Evolutionary conservation across 2,797 vertebrate genomes (phyloP).

Genomic region (Lacerta bilineata): DNA sequence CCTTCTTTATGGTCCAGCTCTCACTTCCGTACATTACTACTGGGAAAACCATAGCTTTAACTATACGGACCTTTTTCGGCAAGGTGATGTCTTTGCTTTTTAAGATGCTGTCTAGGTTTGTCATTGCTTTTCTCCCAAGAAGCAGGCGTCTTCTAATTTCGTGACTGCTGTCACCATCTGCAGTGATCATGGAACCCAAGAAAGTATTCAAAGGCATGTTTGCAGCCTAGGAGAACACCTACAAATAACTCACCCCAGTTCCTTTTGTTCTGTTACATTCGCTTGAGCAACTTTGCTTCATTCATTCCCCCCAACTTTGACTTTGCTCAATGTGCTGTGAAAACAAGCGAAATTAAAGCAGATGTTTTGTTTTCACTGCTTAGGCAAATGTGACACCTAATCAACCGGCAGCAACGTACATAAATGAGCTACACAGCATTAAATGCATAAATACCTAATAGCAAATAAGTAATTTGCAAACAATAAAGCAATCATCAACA

Average conservation of each 20-base stretch:
- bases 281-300: conserved; percentile 23
- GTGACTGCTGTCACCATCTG: no score
- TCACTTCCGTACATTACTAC: no score
- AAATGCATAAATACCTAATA: conserved; percentile 45
- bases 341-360: conserved; percentile 49
- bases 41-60: no score
- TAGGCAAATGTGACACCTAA: conserved; percentile 52
- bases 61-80: no score
- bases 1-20: no score
- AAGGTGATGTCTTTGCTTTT: no score
- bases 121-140: no score
- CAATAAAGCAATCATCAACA: conserved; percentile 4
- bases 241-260: conserved; percentile 17
- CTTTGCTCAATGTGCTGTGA: conserved; percentile 45
- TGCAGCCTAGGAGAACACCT: background rate
- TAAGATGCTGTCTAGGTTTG: no score
- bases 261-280: conserved; percentile 22
- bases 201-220: background rate
- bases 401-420: conserved; percentile 41
- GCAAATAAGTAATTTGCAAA: conserved; percentile 39
- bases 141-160: no score
- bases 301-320: conserved; percentile 29
- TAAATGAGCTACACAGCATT: conserved; percentile 20
- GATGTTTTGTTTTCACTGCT: conserved; percentile 43
- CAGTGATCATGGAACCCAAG: no score